These are phyloP conservation scores for Protobothrops mucrosquamatus DNA, from an alignment of 2,113 vertebrate species.

Conservation along the genomic window DNA sequence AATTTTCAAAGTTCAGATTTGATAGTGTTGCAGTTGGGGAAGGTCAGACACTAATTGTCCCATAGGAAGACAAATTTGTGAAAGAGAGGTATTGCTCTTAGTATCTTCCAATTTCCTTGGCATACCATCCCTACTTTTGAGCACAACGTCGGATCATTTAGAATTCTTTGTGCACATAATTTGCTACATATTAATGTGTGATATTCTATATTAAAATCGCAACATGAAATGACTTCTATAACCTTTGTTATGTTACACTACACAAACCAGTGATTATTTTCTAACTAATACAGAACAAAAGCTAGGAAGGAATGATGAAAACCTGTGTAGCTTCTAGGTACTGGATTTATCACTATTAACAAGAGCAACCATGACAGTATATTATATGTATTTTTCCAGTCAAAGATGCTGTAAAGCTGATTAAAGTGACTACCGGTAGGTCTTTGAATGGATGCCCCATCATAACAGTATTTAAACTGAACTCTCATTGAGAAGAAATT, in stretches of 20 bases:
- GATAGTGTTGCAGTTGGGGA: background rate
- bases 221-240: background rate
- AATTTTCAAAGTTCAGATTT: background rate
- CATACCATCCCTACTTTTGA: background rate
- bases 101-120: background rate
- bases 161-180: background rate
- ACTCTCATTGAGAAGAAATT: conserved; percentile 66
- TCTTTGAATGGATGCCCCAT: conserved; percentile 63
- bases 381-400: conserved; percentile 43
- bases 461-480: conserved; percentile 64
- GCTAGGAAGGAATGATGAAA: background rate
- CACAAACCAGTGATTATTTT: background rate
- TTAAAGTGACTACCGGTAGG: conserved; percentile 54
- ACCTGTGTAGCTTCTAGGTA: conserved; percentile 14
- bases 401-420: conserved; percentile 44
- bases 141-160: background rate
- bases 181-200: background rate
- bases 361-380: background rate
- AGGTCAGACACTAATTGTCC: background rate
- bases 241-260: background rate
- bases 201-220: background rate
- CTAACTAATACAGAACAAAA: background rate
- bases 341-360: conserved; percentile 38
- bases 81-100: background rate
- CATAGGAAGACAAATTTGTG: background rate